phyloP scores from a whole-genome alignment of 2,113 vertebrate genomes.

The Percopsis transmontana region DNA sequence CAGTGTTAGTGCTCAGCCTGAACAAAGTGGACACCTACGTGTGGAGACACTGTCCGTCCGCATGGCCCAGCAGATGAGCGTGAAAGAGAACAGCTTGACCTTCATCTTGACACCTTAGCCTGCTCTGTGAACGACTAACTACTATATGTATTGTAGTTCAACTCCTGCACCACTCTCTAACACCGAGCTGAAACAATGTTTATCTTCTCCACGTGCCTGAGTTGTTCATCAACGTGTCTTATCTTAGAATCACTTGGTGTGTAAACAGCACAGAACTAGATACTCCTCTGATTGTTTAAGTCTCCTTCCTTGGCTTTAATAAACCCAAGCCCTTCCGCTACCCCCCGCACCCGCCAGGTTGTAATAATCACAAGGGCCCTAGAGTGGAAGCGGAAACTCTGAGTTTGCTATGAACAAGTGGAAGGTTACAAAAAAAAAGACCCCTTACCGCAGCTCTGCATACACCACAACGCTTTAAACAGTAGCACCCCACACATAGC shows the following conservation, averaged over 20 bases:
- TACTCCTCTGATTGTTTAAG: slow-evolving; percentile 6
- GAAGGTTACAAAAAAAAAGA: slow-evolving; percentile 15
- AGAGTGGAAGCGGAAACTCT: slow-evolving; percentile 43
- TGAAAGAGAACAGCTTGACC: background rate
- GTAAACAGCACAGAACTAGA: background rate
- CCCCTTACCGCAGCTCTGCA: slow-evolving; percentile 31
- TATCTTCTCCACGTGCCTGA: background rate
- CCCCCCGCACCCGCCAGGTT: slow-evolving; percentile 10
- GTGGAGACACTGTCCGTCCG: slow-evolving; percentile 30
- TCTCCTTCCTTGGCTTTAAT: background rate
- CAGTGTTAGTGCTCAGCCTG: background rate
- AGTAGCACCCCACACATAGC: slow-evolving; percentile 17
- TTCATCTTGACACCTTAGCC: slow-evolving; percentile 39
- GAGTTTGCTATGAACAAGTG: slow-evolving; percentile 18
- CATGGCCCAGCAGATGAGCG: slow-evolving; percentile 43
- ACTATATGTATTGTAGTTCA: background rate
- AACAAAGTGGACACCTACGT: slow-evolving; percentile 52
- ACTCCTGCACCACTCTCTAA: background rate
- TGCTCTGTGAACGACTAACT: background rate
- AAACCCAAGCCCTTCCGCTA: background rate
- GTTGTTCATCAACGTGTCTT: background rate
- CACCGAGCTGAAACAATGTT: background rate
- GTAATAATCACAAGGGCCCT: background rate
- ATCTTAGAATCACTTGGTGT: background rate
- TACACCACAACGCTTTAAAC: slow-evolving; percentile 20